Evolutionary conservation across 2,888 invertebrate species (phyloP), one percentile per base, ranked within the genome.

Genomic region (Eustalomyia histrio): DNA sequence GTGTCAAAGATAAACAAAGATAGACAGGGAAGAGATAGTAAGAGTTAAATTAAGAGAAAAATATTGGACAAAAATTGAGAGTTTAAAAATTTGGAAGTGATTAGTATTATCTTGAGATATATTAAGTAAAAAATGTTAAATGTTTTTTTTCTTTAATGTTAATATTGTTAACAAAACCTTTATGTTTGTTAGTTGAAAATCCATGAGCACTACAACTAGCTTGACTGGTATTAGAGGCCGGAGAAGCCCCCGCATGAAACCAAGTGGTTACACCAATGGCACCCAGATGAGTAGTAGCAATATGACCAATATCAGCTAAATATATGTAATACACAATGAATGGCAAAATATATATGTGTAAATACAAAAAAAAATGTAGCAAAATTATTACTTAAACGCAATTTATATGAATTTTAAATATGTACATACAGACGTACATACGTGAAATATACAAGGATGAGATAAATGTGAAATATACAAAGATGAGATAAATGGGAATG

Each of bases 181-280:
- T 80, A 71, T 67, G 65, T 57, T 75, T 79, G 74, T 76, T 82
- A 69, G 80, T 83, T 84, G 82, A 80, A 33, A 83, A 84, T 85
- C 84, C 87, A 72, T 84, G 85, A 60, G 84, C 83, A 67, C 84
- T 83, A 83, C 83, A 84, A 64, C 63, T 84, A 73, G 73, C 61
- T 29, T 74, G 61, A 60, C 16, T 82, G 61, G 24, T 67, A 53
- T 57, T 74, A 82, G 85, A 84, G 57, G 84, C 84, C 43, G 85
- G 85, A 84, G 89, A 87, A 69, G 88, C 87, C 83, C 90, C 90
- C 80, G 90, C 88, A 88, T 90, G 90, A 86, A 89, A 90, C 89
- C 90, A 90, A 83, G 90, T 90, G 86, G 90, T 90, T 63, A 90
- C 89, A 87, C 90, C 90, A 83, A 90, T 86, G 83, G 86, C 88